These are phyloP conservation scores for Babylonia areolata DNA, from an alignment of 1,140 invertebrate species.

Conservation along the genomic window DNA sequence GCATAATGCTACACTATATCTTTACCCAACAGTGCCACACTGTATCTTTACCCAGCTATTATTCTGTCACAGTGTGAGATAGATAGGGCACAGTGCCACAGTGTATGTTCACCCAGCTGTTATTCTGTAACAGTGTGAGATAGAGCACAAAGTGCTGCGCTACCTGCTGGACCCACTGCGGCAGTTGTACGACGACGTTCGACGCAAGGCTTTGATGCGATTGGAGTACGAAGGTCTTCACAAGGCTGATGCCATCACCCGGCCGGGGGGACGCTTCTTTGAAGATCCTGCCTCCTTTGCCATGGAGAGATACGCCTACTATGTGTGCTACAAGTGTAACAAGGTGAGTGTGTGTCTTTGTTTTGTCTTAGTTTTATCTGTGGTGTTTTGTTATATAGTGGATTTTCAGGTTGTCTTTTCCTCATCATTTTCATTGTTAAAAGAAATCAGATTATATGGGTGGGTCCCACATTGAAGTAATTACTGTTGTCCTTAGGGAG, in stretches of 20 bases:
- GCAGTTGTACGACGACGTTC: constrained; percentile 91
- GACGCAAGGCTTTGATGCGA: constrained; percentile 94
- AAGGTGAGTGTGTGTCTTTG: too few species aligned
- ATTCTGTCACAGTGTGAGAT: background rate
- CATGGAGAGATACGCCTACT: constrained; percentile 98
- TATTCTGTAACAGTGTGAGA: constrained; percentile 80
- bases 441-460: too few species aligned
- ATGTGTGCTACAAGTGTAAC: constrained; percentile 97
- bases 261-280: constrained; percentile 82
- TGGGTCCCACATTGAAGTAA: too few species aligned
- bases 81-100: too few species aligned
- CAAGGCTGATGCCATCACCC: constrained; percentile 84
- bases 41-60: too few species aligned
- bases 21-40: too few species aligned
- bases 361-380: too few species aligned
- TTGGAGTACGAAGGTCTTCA: constrained; percentile 96
- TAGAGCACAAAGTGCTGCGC: constrained; percentile 87
- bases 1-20: background rate
- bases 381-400: too few species aligned
- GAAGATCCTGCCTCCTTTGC: constrained; percentile 91
- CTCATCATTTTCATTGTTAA: too few species aligned
- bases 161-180: constrained; percentile 88
- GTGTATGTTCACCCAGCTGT: too few species aligned
- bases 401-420: too few species aligned
- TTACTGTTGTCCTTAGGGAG: too few species aligned